Evolutionary conservation across 1,140 invertebrate species (phyloP), one percentile per base, ranked within the genome.

Genomic region (Alviniconcha marisindica): DNA sequence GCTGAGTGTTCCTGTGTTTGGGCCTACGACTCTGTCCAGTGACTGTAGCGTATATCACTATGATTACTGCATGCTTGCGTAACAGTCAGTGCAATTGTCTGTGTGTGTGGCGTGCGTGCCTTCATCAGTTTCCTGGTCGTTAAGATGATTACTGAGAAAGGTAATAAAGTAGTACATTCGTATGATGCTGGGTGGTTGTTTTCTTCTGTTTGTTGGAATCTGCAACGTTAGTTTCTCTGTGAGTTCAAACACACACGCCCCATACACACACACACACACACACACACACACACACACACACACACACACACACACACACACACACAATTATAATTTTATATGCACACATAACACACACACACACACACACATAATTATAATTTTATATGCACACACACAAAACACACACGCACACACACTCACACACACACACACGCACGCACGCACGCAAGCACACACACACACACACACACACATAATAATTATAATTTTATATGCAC

Each of bases 341-440:
- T 54, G 31, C 51, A 63, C 78, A 80, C 78, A 38, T 56, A n/a
- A 80, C 54, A 80, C 78, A 80, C 51, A 42, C n/a, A 80, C 78
- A 63, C 78, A 63, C 33, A 60, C 54, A 63, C 76, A 69, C 60
- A 73, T 36, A 40, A 24, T 60, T 21, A 69, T 38, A 77, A 33
- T 66, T 42, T 60, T 40, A 66, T 28, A 12, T 54, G 31, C 56
- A 56, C 73, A 36, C 56, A 71, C 83, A 63, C 33, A 73, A 7
- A n/a, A 76, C 73, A 60, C 76, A 48, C 76, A 56, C 42, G 40
- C 76, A 28, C 71, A 31, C 33, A 44, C 63, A 51, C 76, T 69
- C 83, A 71, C 42, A 54, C 83, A 36, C 56, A 74, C 54, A 78
- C 77, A 74, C 77, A 71, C 76, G 56, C 83, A 78, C 83, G 74